A percentile compares a stretch with the other conserved stretches of the same genome.
Evolutionary conservation across 92 coral and sea anemone species (phyloP).

Genomic region (Porites divaricata): DNA sequence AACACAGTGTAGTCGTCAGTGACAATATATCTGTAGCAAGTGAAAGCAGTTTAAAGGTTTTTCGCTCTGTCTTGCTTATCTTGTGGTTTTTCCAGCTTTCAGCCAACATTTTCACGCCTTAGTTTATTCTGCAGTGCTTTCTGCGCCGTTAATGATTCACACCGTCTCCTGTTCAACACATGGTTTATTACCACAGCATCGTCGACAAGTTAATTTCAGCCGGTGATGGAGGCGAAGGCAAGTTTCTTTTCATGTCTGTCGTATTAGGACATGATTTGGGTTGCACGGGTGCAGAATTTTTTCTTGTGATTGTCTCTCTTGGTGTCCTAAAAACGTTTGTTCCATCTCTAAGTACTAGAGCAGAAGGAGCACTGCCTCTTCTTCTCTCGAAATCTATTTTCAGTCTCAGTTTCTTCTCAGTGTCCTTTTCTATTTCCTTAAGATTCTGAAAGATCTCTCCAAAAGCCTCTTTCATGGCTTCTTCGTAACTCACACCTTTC

Average conservation of each 20-base stretch:
- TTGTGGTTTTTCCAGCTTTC: background rate
- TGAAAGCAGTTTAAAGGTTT: background rate
- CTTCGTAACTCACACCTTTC: conserved; percentile 8
- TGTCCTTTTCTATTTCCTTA: conserved; percentile 24
- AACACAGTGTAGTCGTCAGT: background rate
- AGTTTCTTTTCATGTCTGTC: background rate
- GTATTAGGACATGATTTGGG: background rate
- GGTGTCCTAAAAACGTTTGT: background rate
- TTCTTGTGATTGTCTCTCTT: background rate
- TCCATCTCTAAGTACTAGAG: background rate
- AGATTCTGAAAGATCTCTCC: conserved; percentile 42
- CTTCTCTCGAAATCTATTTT: background rate
- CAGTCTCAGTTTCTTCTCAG: conserved; percentile 10
- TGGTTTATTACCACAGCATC: conserved; percentile 6
- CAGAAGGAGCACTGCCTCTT: conserved; percentile 29
- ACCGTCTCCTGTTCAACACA: background rate
- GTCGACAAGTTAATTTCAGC: background rate
- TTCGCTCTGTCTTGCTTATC: background rate
- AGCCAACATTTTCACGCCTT: background rate
- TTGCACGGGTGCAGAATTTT: background rate
- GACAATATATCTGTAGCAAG: background rate
- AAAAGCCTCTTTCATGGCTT: conserved; percentile 35
- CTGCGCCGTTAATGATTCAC: background rate
- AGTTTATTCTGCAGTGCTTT: background rate
- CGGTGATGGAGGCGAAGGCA: background rate